Base-by-base conservation (phyloP, 2,888 invertebrate genomes). In the Eupithecia subfuscata region DNA sequence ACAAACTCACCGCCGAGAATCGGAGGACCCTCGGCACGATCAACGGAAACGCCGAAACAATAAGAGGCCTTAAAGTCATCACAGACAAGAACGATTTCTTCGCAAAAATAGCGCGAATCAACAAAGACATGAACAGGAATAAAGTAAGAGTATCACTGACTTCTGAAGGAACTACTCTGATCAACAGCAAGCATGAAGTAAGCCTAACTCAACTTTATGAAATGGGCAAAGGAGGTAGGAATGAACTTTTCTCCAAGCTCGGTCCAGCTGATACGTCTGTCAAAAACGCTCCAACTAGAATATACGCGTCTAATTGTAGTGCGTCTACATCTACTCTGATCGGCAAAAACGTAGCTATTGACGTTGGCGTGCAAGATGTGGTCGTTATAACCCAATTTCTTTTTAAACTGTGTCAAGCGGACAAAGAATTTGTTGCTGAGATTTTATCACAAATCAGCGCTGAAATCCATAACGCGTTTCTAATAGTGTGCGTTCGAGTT, bases 1-100 rank as follows among this genome's bases (percentile, higher is more conserved):
- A 89, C 60, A 92, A 91, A 82, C 77, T 92, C 60, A 79, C 89
- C 65, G 91, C 90, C 78, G 91, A 92, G 81, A 91, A 92, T 0
- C 85, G 91, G 7, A 82, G 87, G 64, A 79, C 84, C 14, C 85
- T 86, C 45, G 90, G 91, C 11, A 84, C 90, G 25, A 80, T 84
- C 9, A 80, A 82, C 77, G 92, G 90, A 14, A 87, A 86, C 75
- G 86, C 91, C 1, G 92, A 92, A 81, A 88, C 94, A 1, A 93
- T 94, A 77, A 85, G 84, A 76, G 85, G 88, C 7, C 84, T 93
- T 37, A 82, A 83, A 73, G 84, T 75, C 7, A 86, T 86, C 16
- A 81, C 84, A 22, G 84, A 86, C 70, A 85, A 85, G 74, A 82
- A 86, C 34, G 86, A 86, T 0, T 86, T 86, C 69, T 86, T 86